phyloP scores from a whole-genome alignment of 37 sponge, comb jelly and placozoan species.

The Haliclona indistincta region DNA sequence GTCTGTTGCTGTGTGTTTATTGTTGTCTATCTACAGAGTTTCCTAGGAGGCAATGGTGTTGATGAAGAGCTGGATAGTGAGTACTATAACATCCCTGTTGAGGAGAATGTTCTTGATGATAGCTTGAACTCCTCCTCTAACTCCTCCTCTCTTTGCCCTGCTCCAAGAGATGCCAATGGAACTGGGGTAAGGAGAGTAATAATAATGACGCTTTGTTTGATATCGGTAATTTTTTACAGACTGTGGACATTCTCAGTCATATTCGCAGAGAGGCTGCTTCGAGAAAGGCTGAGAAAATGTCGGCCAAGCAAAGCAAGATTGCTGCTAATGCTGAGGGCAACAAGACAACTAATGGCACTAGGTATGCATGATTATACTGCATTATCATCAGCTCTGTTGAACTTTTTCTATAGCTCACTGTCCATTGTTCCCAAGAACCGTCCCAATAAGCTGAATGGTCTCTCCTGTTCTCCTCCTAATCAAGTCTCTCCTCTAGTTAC shows the following conservation, averaged over 20 bases:
- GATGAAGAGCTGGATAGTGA: too few relatives aligned
- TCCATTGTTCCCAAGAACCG: too few relatives aligned
- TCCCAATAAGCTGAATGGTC: too few relatives aligned
- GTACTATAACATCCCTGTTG: constrained; percentile 52
- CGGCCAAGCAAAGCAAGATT: too few relatives aligned
- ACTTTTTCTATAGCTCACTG: too few relatives aligned
- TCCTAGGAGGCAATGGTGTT: not conserved
- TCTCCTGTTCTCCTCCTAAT: too few relatives aligned
- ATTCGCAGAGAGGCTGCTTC: constrained; percentile 47
- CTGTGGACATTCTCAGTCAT: constrained; percentile 41
- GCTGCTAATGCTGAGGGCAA: too few relatives aligned
- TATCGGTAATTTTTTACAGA: not conserved
- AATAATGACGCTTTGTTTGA: not conserved
- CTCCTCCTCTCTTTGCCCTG: constrained; percentile 19
- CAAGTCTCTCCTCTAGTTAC: too few relatives aligned
- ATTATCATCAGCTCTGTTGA: too few relatives aligned
- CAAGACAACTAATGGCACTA: too few relatives aligned
- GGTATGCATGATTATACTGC: too few relatives aligned
- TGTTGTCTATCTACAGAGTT: not conserved
- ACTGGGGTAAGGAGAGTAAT: not conserved
- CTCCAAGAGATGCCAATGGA: constrained; percentile 6
- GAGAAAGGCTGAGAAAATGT: constrained; percentile 51
- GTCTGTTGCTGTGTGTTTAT: not conserved
- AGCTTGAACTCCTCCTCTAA: constrained; percentile 58
- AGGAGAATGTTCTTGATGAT: constrained; percentile 20